Percentiles rank a stretch among this genome's conserved stretches.
Conservation (phyloP, 64 coral and sea anemone genomes). For the Montipora efflorescens region DNA sequence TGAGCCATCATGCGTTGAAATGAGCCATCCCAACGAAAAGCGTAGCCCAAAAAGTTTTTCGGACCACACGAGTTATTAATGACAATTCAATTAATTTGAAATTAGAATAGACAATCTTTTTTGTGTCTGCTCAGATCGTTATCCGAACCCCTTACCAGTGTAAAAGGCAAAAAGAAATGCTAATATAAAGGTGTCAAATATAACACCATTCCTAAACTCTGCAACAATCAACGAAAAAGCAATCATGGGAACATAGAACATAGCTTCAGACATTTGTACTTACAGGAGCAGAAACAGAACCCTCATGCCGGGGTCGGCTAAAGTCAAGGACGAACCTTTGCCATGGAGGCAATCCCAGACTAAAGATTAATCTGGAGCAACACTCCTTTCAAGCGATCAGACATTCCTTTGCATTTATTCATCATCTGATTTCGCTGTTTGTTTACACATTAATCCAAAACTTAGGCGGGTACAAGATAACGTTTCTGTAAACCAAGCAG, state of each 20-base stretch:
- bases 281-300: constrained; percentile 45
- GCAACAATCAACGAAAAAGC: not conserved
- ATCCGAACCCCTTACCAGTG: not conserved
- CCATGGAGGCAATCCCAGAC: constrained; percentile 38
- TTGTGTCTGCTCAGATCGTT: too few species aligned
- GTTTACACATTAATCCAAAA: constrained; percentile 24
- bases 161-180: not conserved
- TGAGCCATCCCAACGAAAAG: too few species aligned
- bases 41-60: not conserved
- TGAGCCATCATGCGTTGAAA: too few species aligned
- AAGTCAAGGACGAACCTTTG: constrained; percentile 19
- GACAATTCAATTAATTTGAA: too few species aligned
- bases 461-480: constrained; percentile 12
- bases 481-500: not conserved
- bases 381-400: not conserved
- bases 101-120: too few species aligned
- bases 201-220: not conserved
- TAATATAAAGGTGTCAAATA: not conserved
- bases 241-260: not conserved
- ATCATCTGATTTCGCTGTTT: constrained; percentile 1
- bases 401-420: constrained; percentile 59
- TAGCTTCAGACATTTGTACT: not conserved
- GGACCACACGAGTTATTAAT: not conserved
- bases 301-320: constrained; percentile 50
- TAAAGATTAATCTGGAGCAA: not conserved